phyloP scores from a whole-genome alignment of 1,140 invertebrate species.

The Formica exsecta region DNA sequence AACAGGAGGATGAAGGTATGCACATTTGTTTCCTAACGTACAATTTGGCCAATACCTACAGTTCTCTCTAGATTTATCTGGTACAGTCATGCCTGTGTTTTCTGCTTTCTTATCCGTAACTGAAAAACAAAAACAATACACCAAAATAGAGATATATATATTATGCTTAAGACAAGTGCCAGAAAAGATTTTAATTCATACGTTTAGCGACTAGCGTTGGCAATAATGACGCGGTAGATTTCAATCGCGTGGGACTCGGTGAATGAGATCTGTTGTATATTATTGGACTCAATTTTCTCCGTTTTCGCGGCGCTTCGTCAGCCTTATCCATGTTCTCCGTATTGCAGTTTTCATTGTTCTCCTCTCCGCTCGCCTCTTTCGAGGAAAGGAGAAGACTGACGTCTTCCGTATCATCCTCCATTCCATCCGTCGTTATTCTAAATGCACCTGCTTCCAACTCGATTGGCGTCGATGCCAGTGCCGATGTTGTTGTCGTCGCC shows the following conservation, averaged over 20 bases:
- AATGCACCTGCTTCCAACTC: slow-evolving; percentile 75
- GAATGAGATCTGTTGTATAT: slow-evolving; percentile 82
- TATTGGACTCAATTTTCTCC: slow-evolving; percentile 84
- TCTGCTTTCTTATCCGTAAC: slow-evolving; percentile 77
- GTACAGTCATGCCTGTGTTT: slow-evolving; percentile 64
- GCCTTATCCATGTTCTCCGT: slow-evolving; percentile 76
- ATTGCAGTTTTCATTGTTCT: slow-evolving; percentile 80
- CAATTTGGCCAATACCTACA: slow-evolving; percentile 86
- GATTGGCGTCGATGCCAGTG: slow-evolving; percentile 49
- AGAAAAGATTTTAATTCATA: slow-evolving; percentile 24
- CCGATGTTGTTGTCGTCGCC: not conserved
- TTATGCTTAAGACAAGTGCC: not conserved
- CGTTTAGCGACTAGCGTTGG: slow-evolving; percentile 58
- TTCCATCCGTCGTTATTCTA: slow-evolving; percentile 68
- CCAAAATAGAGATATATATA: not conserved
- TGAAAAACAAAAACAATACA: not conserved
- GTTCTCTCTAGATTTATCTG: slow-evolving; percentile 83
- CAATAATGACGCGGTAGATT: slow-evolving; percentile 42
- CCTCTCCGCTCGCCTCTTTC: slow-evolving; percentile 70
- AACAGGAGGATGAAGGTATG: slow-evolving; percentile 82
- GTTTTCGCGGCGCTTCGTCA: slow-evolving; percentile 74
- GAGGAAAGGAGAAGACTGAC: not conserved
- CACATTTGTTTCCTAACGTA: slow-evolving; percentile 84
- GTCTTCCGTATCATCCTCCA: slow-evolving; percentile 73
- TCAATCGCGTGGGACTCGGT: slow-evolving; percentile 74